Percentiles rank a stretch among this genome's conserved stretches.
Conservation (phyloP, 2,888 invertebrate genomes). For the Drosophila tanythrix region DNA sequence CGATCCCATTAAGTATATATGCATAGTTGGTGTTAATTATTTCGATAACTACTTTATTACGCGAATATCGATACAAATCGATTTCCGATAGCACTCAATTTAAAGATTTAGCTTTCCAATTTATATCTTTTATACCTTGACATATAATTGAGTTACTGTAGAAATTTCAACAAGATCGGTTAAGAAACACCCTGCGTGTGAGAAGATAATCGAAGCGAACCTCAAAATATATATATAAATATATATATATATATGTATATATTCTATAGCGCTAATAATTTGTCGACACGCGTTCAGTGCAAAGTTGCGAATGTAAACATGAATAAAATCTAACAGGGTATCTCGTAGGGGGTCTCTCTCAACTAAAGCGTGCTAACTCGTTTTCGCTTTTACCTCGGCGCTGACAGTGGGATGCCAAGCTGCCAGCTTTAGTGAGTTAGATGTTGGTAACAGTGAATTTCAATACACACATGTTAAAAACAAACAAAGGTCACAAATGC, state of each 20-base stretch:
- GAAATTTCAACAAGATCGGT: neutral
- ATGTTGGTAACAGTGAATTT: neutral
- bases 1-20: neutral
- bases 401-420: neutral
- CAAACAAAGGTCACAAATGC: neutral
- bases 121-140: neutral
- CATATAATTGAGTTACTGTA: neutral
- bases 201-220: neutral
- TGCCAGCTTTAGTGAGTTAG: neutral
- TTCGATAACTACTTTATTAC: neutral
- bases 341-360: neutral
- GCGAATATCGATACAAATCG: neutral
- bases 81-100: neutral
- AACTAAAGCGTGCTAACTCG: conserved; percentile 5
- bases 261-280: too few species aligned
- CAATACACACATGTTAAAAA: neutral
- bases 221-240: neutral
- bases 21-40: neutral
- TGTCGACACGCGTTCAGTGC: too few species aligned
- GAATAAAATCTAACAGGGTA: neutral
- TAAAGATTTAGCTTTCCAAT: neutral
- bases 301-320: too few species aligned
- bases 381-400: conserved; percentile 18
- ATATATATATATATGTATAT: neutral
- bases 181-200: neutral